A percentile compares a stretch with the other conserved stretches of the same genome.
Evolutionary conservation across 2,888 invertebrate genomes (phyloP).

Genomic region (Dryobota labecula): DNA sequence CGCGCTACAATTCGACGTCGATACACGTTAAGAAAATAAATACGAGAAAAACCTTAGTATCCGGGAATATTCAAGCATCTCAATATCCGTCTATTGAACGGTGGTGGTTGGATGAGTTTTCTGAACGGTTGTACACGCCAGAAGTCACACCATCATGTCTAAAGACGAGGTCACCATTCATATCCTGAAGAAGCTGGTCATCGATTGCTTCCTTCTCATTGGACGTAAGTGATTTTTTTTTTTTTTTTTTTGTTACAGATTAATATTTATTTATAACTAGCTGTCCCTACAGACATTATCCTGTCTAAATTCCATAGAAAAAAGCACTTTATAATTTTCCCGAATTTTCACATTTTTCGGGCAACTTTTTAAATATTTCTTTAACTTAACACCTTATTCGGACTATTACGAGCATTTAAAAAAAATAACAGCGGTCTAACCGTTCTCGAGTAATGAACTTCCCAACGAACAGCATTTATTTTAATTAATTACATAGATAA

Average conservation of each 20-base stretch:
- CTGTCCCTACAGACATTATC: neutral
- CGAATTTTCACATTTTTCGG: neutral
- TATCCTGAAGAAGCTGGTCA: constrained; percentile 75
- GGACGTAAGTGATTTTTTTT: constrained; percentile 75
- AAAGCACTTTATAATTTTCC: neutral
- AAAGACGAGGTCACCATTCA: constrained; percentile 34
- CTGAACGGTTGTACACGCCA: neutral
- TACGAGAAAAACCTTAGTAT: constrained; percentile 15
- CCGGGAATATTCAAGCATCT: neutral
- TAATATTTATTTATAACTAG: neutral
- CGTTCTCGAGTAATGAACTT: neutral
- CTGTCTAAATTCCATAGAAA: neutral
- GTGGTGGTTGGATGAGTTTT: constrained; percentile 6
- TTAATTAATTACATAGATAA: neutral
- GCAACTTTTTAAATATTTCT: neutral
- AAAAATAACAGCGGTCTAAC: neutral
- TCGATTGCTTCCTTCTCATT: constrained; percentile 78
- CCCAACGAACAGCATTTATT: neutral
- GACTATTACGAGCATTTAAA: too few species aligned
- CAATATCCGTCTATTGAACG: neutral
- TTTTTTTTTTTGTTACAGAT: neutral
- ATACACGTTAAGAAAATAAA: constrained; percentile 58
- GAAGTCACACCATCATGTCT: constrained; percentile 33
- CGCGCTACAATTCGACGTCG: neutral
- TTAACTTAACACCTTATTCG: too few species aligned